phyloP scores from a whole-genome alignment of 2,797 vertebrate species.

The Limnodromus scolopaceus region DNA sequence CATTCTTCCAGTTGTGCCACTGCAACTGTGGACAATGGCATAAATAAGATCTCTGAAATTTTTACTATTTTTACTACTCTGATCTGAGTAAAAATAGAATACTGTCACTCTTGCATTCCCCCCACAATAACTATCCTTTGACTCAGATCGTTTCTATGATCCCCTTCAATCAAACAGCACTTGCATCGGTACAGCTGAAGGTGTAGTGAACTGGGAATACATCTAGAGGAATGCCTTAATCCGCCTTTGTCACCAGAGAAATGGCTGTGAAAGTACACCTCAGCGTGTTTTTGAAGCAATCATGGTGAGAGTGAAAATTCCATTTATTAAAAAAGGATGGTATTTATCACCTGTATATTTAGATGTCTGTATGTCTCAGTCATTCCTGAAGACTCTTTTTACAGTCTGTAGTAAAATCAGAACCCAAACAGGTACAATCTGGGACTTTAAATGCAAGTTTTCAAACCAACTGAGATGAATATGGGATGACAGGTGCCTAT shows the following conservation, averaged over 20 bases:
- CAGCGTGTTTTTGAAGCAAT: background rate
- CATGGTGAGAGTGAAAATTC: background rate
- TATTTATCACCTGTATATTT: background rate
- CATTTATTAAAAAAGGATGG: background rate
- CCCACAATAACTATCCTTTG: background rate
- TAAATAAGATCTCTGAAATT: background rate
- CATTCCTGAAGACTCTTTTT: background rate
- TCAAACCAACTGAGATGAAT: background rate
- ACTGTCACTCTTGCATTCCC: background rate
- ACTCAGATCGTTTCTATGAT: background rate
- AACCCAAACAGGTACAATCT: background rate
- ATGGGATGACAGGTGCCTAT: background rate
- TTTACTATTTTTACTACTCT: background rate
- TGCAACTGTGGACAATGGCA: background rate
- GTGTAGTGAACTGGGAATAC: background rate
- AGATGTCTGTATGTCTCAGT: background rate
- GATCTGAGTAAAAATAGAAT: background rate
- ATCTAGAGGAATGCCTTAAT: background rate
- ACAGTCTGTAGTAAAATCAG: background rate
- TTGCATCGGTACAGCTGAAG: background rate
- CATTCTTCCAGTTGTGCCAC: background rate
- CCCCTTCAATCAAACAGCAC: background rate
- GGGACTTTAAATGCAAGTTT: background rate
- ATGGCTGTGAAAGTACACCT: background rate
- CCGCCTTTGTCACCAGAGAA: background rate